phyloP scores from a whole-genome alignment of 2,888 invertebrate genomes.

The Nebria salina region DNA sequence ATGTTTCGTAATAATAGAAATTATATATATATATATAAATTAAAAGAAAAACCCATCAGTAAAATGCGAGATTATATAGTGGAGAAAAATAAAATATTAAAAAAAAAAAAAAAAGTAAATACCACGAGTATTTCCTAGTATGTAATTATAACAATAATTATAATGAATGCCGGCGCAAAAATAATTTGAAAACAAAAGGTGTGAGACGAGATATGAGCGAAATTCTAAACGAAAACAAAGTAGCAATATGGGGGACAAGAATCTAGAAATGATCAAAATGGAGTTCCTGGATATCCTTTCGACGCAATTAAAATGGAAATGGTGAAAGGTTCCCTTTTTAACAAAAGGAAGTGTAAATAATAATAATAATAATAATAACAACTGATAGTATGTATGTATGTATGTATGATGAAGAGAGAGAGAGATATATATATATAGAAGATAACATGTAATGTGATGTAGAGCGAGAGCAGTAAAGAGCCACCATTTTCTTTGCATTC shows the following conservation, averaged over 20 bases:
- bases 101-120: neutral
- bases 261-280: neutral
- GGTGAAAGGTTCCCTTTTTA: neutral
- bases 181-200: neutral
- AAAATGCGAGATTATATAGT: neutral
- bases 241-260: neutral
- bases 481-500: slow-evolving; percentile 46
- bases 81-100: neutral
- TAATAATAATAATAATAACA: neutral
- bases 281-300: neutral
- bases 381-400: neutral
- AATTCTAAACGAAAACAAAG: neutral
- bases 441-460: neutral
- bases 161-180: slow-evolving; percentile 11
- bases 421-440: too few species aligned
- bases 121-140: neutral
- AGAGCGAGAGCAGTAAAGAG: neutral
- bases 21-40: slow-evolving; percentile 10
- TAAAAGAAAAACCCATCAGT: neutral
- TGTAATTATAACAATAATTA: neutral
- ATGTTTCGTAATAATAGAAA: neutral
- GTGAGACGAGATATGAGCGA: neutral
- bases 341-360: neutral
- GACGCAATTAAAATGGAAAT: neutral
- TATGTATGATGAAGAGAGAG: neutral